These are phyloP conservation scores for Cheiracanthium punctorium DNA, from an alignment of 2,888 invertebrate species.

Conservation along the genomic window DNA sequence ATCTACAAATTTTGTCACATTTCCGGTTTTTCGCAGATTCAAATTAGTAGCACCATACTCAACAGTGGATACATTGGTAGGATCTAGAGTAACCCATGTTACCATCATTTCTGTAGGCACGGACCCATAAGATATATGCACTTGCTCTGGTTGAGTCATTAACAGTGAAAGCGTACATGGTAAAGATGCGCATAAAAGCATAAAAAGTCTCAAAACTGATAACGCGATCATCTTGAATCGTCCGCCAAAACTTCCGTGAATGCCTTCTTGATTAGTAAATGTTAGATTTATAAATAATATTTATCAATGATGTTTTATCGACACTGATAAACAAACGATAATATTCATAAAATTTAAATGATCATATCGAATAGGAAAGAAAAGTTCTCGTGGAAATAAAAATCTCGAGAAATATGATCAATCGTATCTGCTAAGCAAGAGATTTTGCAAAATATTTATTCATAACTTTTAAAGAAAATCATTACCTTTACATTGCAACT, in stretches of 20 bases:
- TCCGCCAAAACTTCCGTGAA: too few species aligned
- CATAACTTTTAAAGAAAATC: too few species aligned
- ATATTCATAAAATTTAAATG: too few species aligned
- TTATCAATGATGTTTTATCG: too few species aligned
- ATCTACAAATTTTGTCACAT: conserved; percentile 81
- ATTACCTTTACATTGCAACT: too few species aligned
- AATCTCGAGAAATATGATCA: not conserved
- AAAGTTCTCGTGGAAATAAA: too few species aligned
- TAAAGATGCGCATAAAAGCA: not conserved
- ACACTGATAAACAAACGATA: too few species aligned
- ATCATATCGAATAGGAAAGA: too few species aligned
- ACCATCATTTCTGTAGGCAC: conserved; percentile 73
- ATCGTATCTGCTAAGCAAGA: too few species aligned
- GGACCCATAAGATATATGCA: conserved; percentile 50
- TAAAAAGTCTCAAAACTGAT: not conserved
- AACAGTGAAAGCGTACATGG: not conserved
- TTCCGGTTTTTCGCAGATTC: conserved; percentile 45
- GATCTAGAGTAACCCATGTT: conserved; percentile 73
- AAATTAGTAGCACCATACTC: conserved; percentile 72
- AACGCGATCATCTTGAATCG: not conserved
- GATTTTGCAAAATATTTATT: too few species aligned
- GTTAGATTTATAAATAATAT: too few species aligned
- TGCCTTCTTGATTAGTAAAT: too few species aligned
- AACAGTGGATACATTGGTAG: conserved; percentile 71
- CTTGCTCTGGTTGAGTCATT: conserved; percentile 54